A percentile compares a stretch with the other conserved stretches of the same genome.
Evolutionary conservation across 30 jellyfish, hydroid and myxozoan genomes (phyloP).

Genomic region (Aurelia aurita complex sp. Pacific): DNA sequence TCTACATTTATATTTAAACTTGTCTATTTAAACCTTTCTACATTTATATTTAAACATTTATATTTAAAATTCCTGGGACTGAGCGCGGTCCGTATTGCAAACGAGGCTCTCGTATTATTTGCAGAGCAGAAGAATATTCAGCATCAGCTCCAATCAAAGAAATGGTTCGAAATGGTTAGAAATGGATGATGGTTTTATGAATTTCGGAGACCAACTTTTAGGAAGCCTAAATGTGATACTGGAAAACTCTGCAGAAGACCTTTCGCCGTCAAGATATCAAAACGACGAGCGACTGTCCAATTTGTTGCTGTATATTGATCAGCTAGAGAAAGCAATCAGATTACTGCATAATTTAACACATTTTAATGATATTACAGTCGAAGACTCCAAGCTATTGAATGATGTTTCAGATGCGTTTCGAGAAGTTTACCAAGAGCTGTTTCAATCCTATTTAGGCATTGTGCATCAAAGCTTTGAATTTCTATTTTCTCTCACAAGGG

Average conservation of each 20-base stretch:
- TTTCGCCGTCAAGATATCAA: slow-evolving; percentile 36
- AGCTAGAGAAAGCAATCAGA: slow-evolving; percentile 48
- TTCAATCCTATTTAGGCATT: slow-evolving; percentile 19
- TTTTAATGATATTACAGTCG: slow-evolving; percentile 21
- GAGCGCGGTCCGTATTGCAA: no score
- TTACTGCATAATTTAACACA: slow-evolving; percentile 32
- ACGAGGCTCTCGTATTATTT: no score
- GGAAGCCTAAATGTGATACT: slow-evolving; percentile 42
- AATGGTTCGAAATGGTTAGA: not conserved
- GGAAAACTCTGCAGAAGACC: slow-evolving; percentile 52
- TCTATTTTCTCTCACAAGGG: not conserved
- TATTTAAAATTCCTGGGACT: no score
- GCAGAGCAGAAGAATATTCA: no score
- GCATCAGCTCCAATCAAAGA: no score
- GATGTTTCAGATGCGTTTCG: slow-evolving; percentile 51
- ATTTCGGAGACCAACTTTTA: slow-evolving; percentile 51
- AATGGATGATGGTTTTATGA: slow-evolving; percentile 29
- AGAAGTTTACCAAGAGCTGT: slow-evolving; percentile 54
- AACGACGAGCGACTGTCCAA: slow-evolving; percentile 26
- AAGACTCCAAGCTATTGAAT: slow-evolving; percentile 33
- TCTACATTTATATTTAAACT: no score
- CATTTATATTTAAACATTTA: no score
- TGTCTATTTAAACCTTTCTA: no score
- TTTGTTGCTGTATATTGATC: slow-evolving; percentile 41
- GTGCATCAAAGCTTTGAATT: slow-evolving; percentile 1